Percentiles rank a stretch among this genome's conserved stretches.
Evolutionary conservation across 2,797 vertebrate species (phyloP).

Genomic region (Labeo calbasu): DNA sequence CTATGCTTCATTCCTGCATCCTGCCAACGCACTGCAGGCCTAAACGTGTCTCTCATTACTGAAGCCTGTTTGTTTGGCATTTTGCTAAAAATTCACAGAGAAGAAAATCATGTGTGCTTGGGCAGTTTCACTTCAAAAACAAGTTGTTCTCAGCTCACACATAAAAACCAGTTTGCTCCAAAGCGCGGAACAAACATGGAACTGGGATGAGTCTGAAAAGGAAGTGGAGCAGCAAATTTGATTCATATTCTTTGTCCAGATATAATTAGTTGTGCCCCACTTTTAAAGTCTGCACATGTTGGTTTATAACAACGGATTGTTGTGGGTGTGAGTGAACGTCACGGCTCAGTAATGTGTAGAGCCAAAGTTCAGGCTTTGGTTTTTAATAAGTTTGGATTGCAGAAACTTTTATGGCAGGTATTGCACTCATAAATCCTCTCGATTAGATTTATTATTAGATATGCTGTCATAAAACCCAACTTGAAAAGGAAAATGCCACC

Average conservation of each 20-base stretch:
- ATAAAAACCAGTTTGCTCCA: neutral
- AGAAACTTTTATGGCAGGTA: neutral
- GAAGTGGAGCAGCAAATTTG: constrained; percentile 60
- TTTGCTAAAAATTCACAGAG: neutral
- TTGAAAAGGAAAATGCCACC: neutral
- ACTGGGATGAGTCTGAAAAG: constrained; percentile 56
- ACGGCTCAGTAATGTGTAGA: neutral
- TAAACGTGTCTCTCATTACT: constrained; percentile 41
- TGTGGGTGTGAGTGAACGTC: constrained; percentile 3
- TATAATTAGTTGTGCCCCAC: constrained; percentile 43
- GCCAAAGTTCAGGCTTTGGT: neutral
- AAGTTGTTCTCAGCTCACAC: neutral
- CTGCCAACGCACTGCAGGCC: neutral
- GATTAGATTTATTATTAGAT: neutral
- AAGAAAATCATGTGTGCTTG: neutral
- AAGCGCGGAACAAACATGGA: constrained; percentile 21
- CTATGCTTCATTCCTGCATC: neutral
- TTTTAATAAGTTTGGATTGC: neutral
- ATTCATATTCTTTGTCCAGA: constrained; percentile 28
- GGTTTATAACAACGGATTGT: neutral
- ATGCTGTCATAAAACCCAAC: neutral
- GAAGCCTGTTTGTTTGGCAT: constrained; percentile 1
- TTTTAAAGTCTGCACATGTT: constrained; percentile 24
- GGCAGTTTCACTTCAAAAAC: constrained; percentile 14
- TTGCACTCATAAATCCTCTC: neutral